Percentiles rank a stretch among this genome's conserved stretches.
phyloP scores from a whole-genome alignment of 2,888 invertebrate species.

The Stenolophus ochropezus region DNA sequence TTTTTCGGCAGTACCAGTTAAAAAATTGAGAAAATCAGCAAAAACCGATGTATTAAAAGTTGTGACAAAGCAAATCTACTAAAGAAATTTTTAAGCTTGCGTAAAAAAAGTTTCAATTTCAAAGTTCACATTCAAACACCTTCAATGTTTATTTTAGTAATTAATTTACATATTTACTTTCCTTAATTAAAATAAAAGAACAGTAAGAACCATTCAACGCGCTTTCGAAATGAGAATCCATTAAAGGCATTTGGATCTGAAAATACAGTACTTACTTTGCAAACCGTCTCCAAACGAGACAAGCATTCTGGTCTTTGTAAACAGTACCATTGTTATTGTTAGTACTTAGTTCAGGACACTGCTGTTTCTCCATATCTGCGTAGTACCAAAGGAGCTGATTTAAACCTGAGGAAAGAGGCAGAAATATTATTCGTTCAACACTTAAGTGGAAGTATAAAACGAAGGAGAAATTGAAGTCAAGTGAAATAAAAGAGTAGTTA shows the following conservation, averaged over 20 bases:
- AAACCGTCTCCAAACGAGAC: conserved; percentile 90
- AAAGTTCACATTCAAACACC: no score
- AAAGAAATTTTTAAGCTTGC: no score
- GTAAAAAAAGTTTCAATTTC: no score
- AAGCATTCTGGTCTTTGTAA: conserved; percentile 71
- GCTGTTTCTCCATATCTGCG: conserved; percentile 91
- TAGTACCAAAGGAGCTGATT: conserved; percentile 94
- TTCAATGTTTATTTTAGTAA: no score
- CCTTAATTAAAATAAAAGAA: no score
- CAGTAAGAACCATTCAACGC: neutral
- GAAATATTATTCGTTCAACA: neutral
- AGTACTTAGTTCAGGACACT: conserved; percentile 78
- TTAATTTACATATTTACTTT: no score
- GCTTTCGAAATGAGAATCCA: neutral
- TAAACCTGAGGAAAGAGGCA: conserved; percentile 75
- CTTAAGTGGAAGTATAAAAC: neutral
- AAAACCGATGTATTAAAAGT: no score
- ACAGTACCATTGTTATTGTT: conserved; percentile 65
- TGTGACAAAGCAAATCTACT: no score
- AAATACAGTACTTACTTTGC: conserved; percentile 81
- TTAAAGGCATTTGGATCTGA: neutral
- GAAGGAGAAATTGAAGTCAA: neutral
- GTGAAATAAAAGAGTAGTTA: neutral
- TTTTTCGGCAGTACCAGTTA: no score
- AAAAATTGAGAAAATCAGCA: no score